Evolutionary conservation across 2,113 vertebrate species (phyloP).

Genomic region (Onychorhynchus coronatus): DNA sequence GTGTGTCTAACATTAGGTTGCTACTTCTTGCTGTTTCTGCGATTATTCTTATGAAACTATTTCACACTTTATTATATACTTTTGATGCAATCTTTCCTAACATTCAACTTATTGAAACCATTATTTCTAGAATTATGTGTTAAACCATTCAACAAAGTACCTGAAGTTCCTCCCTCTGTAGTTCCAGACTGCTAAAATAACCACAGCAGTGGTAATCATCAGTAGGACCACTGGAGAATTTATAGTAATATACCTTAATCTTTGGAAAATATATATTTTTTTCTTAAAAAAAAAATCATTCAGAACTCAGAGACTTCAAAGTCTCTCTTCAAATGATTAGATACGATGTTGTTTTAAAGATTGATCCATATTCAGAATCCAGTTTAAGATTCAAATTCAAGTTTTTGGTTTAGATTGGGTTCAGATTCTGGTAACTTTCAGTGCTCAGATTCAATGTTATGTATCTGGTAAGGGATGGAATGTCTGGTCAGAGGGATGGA

Average conservation of each 20-base stretch:
- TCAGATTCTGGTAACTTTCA: background rate
- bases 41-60: background rate
- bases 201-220: background rate
- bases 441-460: background rate
- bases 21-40: background rate
- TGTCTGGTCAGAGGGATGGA: background rate
- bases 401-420: background rate
- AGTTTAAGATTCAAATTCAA: background rate
- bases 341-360: background rate
- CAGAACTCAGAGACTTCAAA: background rate
- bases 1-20: background rate
- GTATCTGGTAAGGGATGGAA: background rate
- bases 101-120: background rate
- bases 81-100: background rate
- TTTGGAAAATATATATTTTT: background rate
- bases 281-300: background rate
- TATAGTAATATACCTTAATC: background rate
- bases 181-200: background rate
- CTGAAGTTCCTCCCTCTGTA: background rate
- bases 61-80: background rate
- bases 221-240: background rate
- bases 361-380: background rate
- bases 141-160: background rate
- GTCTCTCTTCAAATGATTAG: background rate
- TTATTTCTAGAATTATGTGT: background rate